Base-by-base conservation (phyloP, 2,888 invertebrate genomes). In the Nowickia ferox region DNA sequence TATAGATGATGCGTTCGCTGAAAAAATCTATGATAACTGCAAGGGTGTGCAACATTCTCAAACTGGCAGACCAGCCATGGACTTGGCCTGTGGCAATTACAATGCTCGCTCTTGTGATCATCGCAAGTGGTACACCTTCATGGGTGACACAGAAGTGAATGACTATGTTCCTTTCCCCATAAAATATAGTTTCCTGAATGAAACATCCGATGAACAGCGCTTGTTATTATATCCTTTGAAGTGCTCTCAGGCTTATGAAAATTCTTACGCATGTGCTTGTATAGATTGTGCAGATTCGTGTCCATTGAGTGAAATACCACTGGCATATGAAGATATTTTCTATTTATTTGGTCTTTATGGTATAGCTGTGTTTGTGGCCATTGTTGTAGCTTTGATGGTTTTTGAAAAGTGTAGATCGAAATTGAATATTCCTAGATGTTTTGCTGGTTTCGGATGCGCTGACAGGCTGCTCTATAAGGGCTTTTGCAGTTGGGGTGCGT, bases 11-110 rank as follows among this genome's bases (percentile, higher is more conserved):
- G 92, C 94, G 1, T 97, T 95, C 88, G 95, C 95, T 88, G 90
- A 94, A 22, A 94, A 92, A 1, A 94, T 96, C 1, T 98, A 95
- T 91, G 94, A 96, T 44, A 97, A 97, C 0, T 99, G 99, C 91
- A 94, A 95, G 59, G 94, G 95, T 38, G 96, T 98, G 1, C 93
- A 96, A 13, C 94, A 96, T 89, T 96, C 98, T 0, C 95, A 96
- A 84, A 95, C 95, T 3, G 97, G 97, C 11, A 92, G 94, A 71
- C 94, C 95, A 9, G 97, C 96, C 2, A 94, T 98, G 92, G 96
- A 96, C 87, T 89, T 97, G n/a, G 95, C 96, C 89, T 98, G 98
- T 91, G 97, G 96, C 0, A 93, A 90, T 0, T 94, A 94, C 87
- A 94, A 94, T 19, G 94, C 95, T 0, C 93, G 94, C 0, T 93